Conservation (phyloP, 92 coral and sea anemone genomes). For the Hydrozoanthus gracilis region DNA sequence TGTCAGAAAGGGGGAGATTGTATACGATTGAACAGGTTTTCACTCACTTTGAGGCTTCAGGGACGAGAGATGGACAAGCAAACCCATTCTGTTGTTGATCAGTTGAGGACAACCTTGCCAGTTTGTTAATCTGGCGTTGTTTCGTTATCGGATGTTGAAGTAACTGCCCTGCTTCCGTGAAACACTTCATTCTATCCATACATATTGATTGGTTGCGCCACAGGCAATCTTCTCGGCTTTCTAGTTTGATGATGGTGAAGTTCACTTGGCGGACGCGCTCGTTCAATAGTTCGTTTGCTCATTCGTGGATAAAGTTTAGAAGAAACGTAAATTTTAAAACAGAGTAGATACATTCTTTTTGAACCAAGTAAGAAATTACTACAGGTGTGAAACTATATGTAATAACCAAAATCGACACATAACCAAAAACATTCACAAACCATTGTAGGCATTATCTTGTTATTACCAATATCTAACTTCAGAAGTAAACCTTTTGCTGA, state of each 20-base stretch:
- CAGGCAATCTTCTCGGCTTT: slow-evolving; percentile 40
- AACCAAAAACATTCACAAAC: no score
- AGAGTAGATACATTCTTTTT: no score
- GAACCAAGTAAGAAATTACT: no score
- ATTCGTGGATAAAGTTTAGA: no score
- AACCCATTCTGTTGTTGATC: slow-evolving; percentile 10
- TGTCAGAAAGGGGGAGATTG: slow-evolving; percentile 25
- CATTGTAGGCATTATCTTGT: no score
- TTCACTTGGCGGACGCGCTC: slow-evolving; percentile 53
- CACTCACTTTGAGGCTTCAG: slow-evolving; percentile 16
- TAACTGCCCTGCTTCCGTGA: slow-evolving; percentile 44
- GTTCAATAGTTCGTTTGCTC: slow-evolving; percentile 1
- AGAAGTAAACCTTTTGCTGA: no score
- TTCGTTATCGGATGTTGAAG: slow-evolving; percentile 37
- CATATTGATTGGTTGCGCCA: slow-evolving; percentile 28
- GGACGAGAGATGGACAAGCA: slow-evolving; percentile 12
- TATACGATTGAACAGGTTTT: background rate
- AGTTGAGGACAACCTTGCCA: slow-evolving; percentile 33
- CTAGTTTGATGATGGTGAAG: slow-evolving; percentile 31
- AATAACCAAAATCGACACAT: no score
- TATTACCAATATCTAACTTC: no score
- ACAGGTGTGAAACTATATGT: no score
- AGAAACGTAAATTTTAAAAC: no score
- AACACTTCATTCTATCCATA: slow-evolving; percentile 38
- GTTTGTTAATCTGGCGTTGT: slow-evolving; percentile 37